Base-by-base conservation (phyloP, 2,888 invertebrate genomes). In the Ophioninae sp. region DNA sequence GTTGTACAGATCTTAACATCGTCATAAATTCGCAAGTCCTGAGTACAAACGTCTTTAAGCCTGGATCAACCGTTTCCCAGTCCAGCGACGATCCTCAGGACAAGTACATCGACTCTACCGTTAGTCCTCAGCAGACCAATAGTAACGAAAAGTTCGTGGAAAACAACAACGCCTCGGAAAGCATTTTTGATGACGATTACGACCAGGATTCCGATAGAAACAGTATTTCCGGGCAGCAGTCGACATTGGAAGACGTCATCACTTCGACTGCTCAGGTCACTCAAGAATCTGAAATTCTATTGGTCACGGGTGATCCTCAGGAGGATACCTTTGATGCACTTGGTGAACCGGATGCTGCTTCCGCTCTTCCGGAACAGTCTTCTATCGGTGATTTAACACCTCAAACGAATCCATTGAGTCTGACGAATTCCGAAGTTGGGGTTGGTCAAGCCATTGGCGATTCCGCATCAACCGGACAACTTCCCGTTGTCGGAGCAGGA, bases 1-100 rank as follows among this genome's bases (percentile, higher is more conserved):
- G 94, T 6, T 96, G 96, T 87, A 95, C 95, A 0, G 96, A 96
- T 92, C 92, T 96, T 82, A 96, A 95, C 89, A 95, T 96, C 79
- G 95, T 96, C 20, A 95, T 96, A 2, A 96, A 96, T 86, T 96
- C 96, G 0, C 95, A 96, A 88, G 94, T 96, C 2, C 93, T 95
- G 61, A 95, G 95, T 86, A 95, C 94, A 82, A 94, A 94, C 83
- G 93, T 94, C 39, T 87, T 91, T 79, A 91, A 93, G 22, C 87
- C 89, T 67, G 87, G 41, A 0, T 59, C 67, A 7, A 68, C 72
- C 22, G 41, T 67, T 22, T 9, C 69, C 0, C 81, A 65, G 7
- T 13, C 8, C 0, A 68, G 83, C 39, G 85, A 77, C 5, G 44
- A 56, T 71, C 71, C 81, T 7, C 82, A 85, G 71, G 82, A 81